Conservation (phyloP, 1,140 invertebrate species). For the Bombus superbus region DNA sequence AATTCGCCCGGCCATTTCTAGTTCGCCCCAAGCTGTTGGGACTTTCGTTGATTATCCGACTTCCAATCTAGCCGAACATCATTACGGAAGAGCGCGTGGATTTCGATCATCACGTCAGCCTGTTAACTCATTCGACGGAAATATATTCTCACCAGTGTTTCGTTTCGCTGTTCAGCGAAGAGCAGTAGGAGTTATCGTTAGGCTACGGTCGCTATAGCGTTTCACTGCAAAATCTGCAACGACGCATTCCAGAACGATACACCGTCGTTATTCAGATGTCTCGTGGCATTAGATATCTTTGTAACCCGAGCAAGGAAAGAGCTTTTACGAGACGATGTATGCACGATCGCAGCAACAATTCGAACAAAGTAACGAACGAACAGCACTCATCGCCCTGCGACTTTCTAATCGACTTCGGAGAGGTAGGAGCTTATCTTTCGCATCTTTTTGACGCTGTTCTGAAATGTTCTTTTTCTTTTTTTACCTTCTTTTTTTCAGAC, state of each 20-base stretch:
- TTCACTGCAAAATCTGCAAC: not conserved
- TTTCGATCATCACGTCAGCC: not conserved
- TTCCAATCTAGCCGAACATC: not conserved
- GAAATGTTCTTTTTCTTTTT: no score
- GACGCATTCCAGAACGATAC: constrained; percentile 2
- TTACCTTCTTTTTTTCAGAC: no score
- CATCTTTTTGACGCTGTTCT: no score
- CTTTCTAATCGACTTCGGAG: not conserved
- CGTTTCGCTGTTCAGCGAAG: not conserved
- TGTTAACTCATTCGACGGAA: not conserved
- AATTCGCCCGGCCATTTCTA: no score
- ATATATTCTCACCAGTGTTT: not conserved
- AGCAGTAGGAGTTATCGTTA: not conserved
- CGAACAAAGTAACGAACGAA: not conserved
- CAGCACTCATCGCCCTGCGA: not conserved
- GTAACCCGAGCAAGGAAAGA: not conserved
- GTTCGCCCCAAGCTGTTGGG: no score
- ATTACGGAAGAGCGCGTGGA: not conserved
- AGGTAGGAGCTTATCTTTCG: no score
- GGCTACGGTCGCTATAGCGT: not conserved
- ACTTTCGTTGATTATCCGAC: no score
- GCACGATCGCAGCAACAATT: not conserved
- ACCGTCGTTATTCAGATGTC: not conserved
- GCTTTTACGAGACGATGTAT: not conserved
- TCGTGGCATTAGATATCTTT: not conserved